Conservation (phyloP, 2,113 vertebrate genomes). For the Pteropus alecto region DNA sequence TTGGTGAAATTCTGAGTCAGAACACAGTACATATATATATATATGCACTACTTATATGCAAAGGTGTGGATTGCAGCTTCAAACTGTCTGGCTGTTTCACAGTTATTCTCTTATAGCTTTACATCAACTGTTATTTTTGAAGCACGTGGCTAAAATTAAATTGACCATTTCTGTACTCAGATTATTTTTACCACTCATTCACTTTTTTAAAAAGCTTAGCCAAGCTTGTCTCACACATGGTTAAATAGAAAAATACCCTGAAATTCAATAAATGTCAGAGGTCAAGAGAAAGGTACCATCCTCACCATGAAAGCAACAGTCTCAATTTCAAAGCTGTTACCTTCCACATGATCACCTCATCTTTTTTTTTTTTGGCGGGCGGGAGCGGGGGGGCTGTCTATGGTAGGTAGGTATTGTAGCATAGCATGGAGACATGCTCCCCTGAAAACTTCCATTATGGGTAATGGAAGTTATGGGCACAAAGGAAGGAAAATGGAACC, state of each 20-base stretch:
- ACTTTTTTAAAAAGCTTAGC: not conserved
- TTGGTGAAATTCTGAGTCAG: not conserved
- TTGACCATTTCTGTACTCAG: not conserved
- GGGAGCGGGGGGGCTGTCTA: not conserved
- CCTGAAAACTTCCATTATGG: not conserved
- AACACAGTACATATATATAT: not conserved
- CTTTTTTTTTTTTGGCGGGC: not conserved
- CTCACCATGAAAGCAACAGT: conserved; percentile 63
- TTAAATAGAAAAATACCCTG: conserved; percentile 29
- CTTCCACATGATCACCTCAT: conserved; percentile 18
- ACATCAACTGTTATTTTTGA: not conserved
- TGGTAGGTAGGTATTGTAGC: not conserved
- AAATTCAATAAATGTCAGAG: conserved; percentile 25
- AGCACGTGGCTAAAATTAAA: not conserved
- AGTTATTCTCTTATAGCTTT: not conserved
- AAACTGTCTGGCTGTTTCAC: not conserved
- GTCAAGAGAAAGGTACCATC: conserved; percentile 56
- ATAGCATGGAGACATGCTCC: not conserved
- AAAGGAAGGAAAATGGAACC: not conserved
- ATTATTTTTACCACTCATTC: not conserved
- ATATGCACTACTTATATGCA: not conserved
- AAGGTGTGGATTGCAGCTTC: not conserved
- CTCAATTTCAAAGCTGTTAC: conserved; percentile 48
- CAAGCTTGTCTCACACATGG: not conserved
- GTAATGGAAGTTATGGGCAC: not conserved